Evolutionary conservation across 2,797 vertebrate genomes (phyloP).

Genomic region (Rallus crepitans): DNA sequence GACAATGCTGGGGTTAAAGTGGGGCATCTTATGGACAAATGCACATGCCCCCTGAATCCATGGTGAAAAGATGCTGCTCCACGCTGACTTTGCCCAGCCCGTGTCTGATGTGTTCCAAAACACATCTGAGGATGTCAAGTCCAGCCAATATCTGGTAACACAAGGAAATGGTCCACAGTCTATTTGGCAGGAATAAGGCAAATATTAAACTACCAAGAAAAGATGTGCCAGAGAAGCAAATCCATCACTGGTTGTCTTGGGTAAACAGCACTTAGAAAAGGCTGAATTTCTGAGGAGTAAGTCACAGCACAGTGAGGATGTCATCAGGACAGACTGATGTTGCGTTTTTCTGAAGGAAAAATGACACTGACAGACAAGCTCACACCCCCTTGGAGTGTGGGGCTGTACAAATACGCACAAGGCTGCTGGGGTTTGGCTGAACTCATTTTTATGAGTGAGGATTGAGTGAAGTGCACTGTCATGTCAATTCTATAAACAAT

Average conservation of each 20-base stretch:
- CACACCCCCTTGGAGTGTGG: neutral
- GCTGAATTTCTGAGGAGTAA: neutral
- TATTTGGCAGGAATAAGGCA: neutral
- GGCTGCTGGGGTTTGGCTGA: neutral
- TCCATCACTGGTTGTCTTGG: neutral
- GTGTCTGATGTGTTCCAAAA: constrained; percentile 88
- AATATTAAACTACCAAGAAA: neutral
- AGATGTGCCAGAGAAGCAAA: neutral
- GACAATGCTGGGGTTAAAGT: constrained; percentile 76
- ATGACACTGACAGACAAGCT: neutral
- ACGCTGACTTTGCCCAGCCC: constrained; percentile 86
- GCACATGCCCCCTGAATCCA: constrained; percentile 86
- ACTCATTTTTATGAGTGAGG: neutral
- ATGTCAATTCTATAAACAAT: neutral
- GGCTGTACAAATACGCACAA: neutral
- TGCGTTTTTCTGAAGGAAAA: neutral
- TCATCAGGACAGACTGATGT: neutral
- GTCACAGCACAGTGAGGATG: neutral
- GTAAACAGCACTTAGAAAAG: neutral
- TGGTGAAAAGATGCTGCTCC: constrained; percentile 83
- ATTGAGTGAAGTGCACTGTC: neutral
- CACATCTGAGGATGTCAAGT: constrained; percentile 81
- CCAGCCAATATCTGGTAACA: constrained; percentile 82
- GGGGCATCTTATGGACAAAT: constrained; percentile 82
- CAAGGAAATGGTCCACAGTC: neutral